A percentile compares a stretch with the other conserved stretches of the same genome.
These are phyloP conservation scores for Druceiella hillmani DNA, from an alignment of 2,888 invertebrate species.

Conservation along the genomic window DNA sequence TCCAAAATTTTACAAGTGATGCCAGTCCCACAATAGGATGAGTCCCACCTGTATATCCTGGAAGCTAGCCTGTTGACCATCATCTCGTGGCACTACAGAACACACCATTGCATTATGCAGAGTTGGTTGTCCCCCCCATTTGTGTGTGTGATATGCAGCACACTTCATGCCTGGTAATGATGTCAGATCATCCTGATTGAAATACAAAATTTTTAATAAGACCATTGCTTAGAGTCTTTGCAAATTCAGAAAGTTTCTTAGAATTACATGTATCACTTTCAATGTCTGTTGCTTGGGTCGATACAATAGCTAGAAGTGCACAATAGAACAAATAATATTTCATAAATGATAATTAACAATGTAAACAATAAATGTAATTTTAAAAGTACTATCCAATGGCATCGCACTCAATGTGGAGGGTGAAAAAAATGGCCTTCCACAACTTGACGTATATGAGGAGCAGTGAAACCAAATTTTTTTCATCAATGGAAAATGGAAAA, in stretches of 20 bases:
- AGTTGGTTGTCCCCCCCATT: constrained; percentile 69
- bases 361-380: no score
- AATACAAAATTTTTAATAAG: constrained; percentile 8
- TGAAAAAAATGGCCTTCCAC: no score
- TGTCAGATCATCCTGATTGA: constrained; percentile 56
- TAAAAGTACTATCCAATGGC: no score
- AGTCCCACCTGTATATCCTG: constrained; percentile 56
- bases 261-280: background rate
- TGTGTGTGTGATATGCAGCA: constrained; percentile 74
- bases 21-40: background rate
- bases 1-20: no score
- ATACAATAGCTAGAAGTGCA: background rate
- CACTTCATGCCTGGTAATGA: constrained; percentile 80
- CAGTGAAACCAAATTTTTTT: no score
- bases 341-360: no score
- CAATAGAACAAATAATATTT: no score
- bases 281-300: background rate
- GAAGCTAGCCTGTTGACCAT: constrained; percentile 45
- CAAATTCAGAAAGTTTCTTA: no score
- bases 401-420: no score
- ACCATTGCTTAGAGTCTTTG: constrained; percentile 15
- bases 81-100: constrained; percentile 51
- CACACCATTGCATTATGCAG: constrained; percentile 87
- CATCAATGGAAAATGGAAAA: no score
- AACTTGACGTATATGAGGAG: no score